phyloP scores from a whole-genome alignment of 2,888 invertebrate species.

The Timema podura region DNA sequence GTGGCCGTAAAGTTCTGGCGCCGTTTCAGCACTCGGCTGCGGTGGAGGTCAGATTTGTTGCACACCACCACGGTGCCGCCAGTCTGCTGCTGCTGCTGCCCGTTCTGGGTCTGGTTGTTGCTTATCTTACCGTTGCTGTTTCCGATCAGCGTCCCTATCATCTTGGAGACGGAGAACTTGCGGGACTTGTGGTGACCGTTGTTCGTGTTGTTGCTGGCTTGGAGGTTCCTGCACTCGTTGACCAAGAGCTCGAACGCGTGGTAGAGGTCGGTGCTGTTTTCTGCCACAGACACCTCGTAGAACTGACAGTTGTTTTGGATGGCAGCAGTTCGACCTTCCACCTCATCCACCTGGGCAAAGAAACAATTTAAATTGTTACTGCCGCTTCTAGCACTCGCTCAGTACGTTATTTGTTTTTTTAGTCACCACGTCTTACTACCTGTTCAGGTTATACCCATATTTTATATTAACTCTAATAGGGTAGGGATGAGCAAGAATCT shows the following conservation, averaged over 20 bases:
- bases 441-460: too few species aligned
- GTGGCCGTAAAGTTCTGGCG: constrained; percentile 57
- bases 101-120: constrained; percentile 39
- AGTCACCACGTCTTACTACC: too few species aligned
- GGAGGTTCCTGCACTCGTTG: constrained; percentile 57
- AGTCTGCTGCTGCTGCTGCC: constrained; percentile 45
- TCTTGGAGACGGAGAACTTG: constrained; percentile 74
- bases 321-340: constrained; percentile 65
- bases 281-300: constrained; percentile 77
- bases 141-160: constrained; percentile 71
- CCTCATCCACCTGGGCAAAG: constrained; percentile 61
- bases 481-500: too few species aligned
- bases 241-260: constrained; percentile 67
- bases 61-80: constrained; percentile 59
- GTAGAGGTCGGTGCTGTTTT: constrained; percentile 70
- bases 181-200: constrained; percentile 50
- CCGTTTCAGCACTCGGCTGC: constrained; percentile 53
- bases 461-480: too few species aligned
- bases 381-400: not conserved
- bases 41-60: constrained; percentile 56
- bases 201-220: constrained; percentile 45
- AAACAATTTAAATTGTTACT: not conserved
- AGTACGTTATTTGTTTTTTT: too few species aligned
- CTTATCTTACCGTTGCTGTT: constrained; percentile 42
- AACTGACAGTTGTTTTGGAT: constrained; percentile 67